Conservation (phyloP, 2,113 vertebrate genomes). For the Ramphastos sulfuratus region DNA sequence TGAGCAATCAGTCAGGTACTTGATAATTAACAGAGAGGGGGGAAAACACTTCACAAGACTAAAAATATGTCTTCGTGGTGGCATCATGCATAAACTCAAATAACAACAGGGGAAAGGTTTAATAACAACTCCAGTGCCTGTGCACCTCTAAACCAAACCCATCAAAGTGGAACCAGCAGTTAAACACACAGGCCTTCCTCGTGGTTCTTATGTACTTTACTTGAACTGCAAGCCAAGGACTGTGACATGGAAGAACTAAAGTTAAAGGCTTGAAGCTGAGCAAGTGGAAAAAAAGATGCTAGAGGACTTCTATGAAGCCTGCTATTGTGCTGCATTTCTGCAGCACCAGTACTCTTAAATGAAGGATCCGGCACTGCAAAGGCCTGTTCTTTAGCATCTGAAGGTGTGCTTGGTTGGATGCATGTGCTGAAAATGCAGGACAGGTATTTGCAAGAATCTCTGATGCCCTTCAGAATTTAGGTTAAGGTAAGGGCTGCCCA, state of each 20-base stretch:
- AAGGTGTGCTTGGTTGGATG: neutral
- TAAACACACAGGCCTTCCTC: neutral
- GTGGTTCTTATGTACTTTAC: neutral
- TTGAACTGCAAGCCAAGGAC: neutral
- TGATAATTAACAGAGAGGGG: constrained; percentile 72
- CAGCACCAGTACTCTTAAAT: neutral
- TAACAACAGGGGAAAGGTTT: constrained; percentile 31
- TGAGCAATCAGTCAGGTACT: constrained; percentile 73
- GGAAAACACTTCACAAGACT: constrained; percentile 70
- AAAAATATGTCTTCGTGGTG: constrained; percentile 60
- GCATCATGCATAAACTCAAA: constrained; percentile 51
- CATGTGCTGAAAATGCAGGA: neutral
- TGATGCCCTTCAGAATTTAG: neutral
- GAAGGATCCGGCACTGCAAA: neutral
- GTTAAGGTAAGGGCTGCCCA: neutral
- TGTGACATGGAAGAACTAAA: neutral
- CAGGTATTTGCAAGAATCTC: no score
- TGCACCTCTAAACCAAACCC: neutral
- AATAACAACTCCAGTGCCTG: neutral
- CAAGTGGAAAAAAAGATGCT: neutral
- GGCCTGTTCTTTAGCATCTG: neutral
- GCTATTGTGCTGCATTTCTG: neutral
- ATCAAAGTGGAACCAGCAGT: neutral
- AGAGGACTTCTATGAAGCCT: neutral
- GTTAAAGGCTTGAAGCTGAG: neutral